Percentiles rank a stretch among this genome's conserved stretches.
These are phyloP conservation scores for Chaetophractus vellerosus DNA, from an alignment of 2,797 vertebrate genomes.

Conservation along the genomic window DNA sequence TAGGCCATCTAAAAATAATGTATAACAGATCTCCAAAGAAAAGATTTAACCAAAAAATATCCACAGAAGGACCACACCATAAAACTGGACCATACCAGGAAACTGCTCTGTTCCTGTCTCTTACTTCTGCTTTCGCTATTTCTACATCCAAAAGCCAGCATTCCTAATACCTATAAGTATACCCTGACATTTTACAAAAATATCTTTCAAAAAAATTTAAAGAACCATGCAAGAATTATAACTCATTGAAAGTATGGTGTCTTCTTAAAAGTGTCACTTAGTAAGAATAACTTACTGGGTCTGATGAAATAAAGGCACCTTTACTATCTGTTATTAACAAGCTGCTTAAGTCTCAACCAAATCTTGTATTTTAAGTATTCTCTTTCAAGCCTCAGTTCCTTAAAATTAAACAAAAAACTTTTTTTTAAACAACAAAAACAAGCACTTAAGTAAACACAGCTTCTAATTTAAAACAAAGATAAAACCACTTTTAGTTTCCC, in stretches of 20 bases:
- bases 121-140: conserved; percentile 39
- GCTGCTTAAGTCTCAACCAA: conserved; percentile 34
- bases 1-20: background rate
- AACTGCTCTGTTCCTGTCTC: background rate
- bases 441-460: conserved; percentile 44
- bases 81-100: background rate
- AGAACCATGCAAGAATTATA: conserved; percentile 50
- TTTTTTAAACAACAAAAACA: conserved; percentile 37
- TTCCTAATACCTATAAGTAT: conserved; percentile 59
- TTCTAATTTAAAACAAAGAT: conserved; percentile 58
- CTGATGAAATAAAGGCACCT: conserved; percentile 39
- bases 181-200: conserved; percentile 67
- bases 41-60: conserved; percentile 50
- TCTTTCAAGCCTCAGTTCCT: conserved; percentile 45
- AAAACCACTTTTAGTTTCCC: conserved; percentile 47
- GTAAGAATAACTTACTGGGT: conserved; percentile 50
- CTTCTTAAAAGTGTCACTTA: conserved; percentile 60
- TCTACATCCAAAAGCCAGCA: conserved; percentile 37
- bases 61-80: conserved; percentile 12
- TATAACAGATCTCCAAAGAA: background rate
- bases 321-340: conserved; percentile 60
- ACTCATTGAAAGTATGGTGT: conserved; percentile 48
- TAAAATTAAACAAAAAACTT: background rate
- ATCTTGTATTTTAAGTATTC: conserved; percentile 41
- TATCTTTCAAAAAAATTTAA: conserved; percentile 66